Conservation (phyloP, 2,888 invertebrate genomes). For the Drosophila pegasa region DNA sequence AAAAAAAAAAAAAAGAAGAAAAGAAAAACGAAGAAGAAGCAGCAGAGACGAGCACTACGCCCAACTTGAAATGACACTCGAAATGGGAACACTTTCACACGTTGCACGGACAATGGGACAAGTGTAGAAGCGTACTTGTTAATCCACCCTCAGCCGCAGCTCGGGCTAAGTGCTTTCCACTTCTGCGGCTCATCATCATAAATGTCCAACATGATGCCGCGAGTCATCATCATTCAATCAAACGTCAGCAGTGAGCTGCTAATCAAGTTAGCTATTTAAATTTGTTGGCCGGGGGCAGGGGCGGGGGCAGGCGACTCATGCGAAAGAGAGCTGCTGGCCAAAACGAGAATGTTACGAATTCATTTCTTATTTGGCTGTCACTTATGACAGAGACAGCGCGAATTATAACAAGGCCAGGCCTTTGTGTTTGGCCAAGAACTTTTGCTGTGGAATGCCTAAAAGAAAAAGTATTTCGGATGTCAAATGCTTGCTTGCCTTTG, state of each 20-base stretch:
- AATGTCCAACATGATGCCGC: conserved; percentile 18
- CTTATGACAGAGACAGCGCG: neutral
- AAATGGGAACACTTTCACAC: conserved; percentile 82
- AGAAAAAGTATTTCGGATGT: conserved; percentile 2
- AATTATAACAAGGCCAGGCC: conserved; percentile 24
- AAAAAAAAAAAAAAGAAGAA: conserved; percentile 16
- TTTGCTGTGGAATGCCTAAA: conserved; percentile 1
- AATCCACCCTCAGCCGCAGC: conserved; percentile 23
- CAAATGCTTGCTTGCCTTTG: neutral
- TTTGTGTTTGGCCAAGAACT: conserved; percentile 17
- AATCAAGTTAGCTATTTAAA: conserved; percentile 42
- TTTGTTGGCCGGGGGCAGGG: neutral
- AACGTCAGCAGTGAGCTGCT: conserved; percentile 25
- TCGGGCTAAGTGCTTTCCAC: conserved; percentile 4
- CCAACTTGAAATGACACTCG: conserved; percentile 59
- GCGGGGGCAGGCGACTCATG: no score
- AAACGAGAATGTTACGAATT: conserved; percentile 10
- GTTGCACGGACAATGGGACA: conserved; percentile 39
- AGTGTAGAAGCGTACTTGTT: conserved; percentile 31
- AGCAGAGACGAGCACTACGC: conserved; percentile 13
- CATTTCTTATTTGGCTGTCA: neutral
- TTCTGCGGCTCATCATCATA: conserved; percentile 8
- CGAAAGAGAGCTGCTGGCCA: neutral
- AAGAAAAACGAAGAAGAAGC: neutral
- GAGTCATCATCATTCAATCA: conserved; percentile 47